Evolutionary conservation across 2,888 invertebrate genomes (phyloP), one percentile per base, ranked within the genome.

Genomic region (Drosophila lutescens): DNA sequence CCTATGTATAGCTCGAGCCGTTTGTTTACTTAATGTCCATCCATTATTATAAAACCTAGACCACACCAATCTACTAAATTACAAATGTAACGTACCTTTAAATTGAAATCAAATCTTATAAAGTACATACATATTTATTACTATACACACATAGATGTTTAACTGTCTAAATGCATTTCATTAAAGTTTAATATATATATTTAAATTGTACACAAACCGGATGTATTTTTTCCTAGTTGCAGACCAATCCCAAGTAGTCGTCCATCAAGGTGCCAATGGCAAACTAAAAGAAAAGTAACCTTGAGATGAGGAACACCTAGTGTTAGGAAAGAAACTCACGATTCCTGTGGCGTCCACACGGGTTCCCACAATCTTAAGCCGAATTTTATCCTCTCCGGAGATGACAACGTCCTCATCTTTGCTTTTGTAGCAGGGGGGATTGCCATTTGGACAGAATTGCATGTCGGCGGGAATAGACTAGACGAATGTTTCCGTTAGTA

Each of bases 231-330:
- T 0, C 5, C 26, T 30, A 92, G 80, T 92, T 92, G 74, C 91
- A 91, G 23, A 95, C 95, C 89, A 95, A 93, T 87, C 99, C 99
- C 89, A 99, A 93, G 92, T 97, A 99, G 93, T 99, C 99, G 90
- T 99, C 99, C 99, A 99, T 99, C 57, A 99, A 93, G 0, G 99
- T 99, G 75, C 99, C 99, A 92, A 99, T 99, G 1, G 99, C 99
- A 94, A 99, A 99, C 97, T 98, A 93, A 26, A n/a, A 56, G 13
- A 34, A n/a, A 40, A 3, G 13, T 0, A 3, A 44, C 5, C 12
- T 23, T 30, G 63, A 26, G n/a, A 50, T 65, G n/a, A 0, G 20
- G n/a, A 9, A 23, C 15, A 15, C 2, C 26, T 26, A 2, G n/a
- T 9, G 0, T 10, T 13, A n/a, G 2, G 6, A 34, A 26, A 26